These are phyloP conservation scores for Drosophila arizonae DNA, from an alignment of 1,140 invertebrate genomes.

Conservation along the genomic window DNA sequence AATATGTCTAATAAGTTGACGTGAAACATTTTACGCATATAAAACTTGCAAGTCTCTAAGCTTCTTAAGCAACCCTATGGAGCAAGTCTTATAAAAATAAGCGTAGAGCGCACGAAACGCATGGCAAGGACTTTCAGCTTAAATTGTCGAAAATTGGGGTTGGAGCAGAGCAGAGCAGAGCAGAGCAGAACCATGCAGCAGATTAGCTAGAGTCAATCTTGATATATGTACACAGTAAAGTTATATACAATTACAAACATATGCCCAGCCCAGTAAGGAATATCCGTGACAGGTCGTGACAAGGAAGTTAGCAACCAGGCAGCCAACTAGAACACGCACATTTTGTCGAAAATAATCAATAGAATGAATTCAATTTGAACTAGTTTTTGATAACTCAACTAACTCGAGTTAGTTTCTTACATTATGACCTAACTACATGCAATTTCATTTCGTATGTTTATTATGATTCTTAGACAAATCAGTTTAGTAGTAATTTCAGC, in stretches of 20 bases:
- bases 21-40: too few species aligned
- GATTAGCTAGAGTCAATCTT: constrained; percentile 60
- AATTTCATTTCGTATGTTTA: constrained; percentile 13
- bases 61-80: too few species aligned
- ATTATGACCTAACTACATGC: constrained; percentile 49
- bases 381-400: constrained; percentile 46
- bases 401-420: constrained; percentile 16
- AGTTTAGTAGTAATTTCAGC: constrained; percentile 12
- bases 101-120: too few species aligned
- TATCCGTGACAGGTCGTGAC: constrained; percentile 22
- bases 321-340: constrained; percentile 53
- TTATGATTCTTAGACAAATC: constrained; percentile 24
- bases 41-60: too few species aligned
- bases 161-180: constrained; percentile 6
- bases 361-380: constrained; percentile 57
- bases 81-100: too few species aligned
- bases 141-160: background rate
- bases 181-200: constrained; percentile 17
- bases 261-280: constrained; percentile 17
- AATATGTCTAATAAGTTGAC: too few species aligned
- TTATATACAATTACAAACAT: constrained; percentile 7
- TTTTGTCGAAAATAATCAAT: constrained; percentile 62
- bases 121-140: too few species aligned
- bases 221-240: constrained; percentile 35
- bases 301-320: background rate